Conservation (phyloP, 2,113 vertebrate species). For the Scytalopus superciliaris region DNA sequence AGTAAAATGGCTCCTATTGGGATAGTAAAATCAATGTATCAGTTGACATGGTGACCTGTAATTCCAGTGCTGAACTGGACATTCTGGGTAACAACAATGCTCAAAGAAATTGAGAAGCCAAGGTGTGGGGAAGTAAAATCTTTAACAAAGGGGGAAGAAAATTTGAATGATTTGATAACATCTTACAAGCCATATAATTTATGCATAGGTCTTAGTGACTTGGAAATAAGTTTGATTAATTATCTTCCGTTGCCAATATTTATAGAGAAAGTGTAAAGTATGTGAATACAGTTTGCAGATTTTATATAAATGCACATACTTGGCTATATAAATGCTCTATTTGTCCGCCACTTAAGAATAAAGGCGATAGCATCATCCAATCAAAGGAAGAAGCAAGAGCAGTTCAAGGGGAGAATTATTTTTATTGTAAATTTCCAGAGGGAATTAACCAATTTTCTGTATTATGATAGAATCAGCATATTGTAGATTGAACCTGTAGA, state of each 20-base stretch:
- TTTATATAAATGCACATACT: slow-evolving; percentile 38
- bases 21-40: neutral
- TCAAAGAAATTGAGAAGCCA: neutral
- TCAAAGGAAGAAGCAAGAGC: slow-evolving; percentile 79
- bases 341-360: slow-evolving; percentile 63
- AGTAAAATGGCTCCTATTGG: neutral
- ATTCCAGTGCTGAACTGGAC: neutral
- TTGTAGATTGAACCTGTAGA: slow-evolving; percentile 82
- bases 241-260: neutral
- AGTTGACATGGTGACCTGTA: neutral
- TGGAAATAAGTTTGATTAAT: neutral
- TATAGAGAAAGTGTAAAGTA: neutral
- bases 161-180: neutral
- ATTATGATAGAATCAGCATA: slow-evolving; percentile 93
- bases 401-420: slow-evolving; percentile 89
- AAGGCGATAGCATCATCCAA: slow-evolving; percentile 88
- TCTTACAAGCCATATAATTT: neutral
- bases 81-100: accelerated
- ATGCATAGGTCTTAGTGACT: neutral
- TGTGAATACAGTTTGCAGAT: neutral
- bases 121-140: accelerated
- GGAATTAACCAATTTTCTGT: slow-evolving; percentile 89
- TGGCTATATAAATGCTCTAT: slow-evolving; percentile 30
- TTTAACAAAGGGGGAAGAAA: neutral
- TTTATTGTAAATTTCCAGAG: slow-evolving; percentile 83